Conservation (phyloP, 92 coral and sea anemone species). For the Virgularia gustaviana region DNA sequence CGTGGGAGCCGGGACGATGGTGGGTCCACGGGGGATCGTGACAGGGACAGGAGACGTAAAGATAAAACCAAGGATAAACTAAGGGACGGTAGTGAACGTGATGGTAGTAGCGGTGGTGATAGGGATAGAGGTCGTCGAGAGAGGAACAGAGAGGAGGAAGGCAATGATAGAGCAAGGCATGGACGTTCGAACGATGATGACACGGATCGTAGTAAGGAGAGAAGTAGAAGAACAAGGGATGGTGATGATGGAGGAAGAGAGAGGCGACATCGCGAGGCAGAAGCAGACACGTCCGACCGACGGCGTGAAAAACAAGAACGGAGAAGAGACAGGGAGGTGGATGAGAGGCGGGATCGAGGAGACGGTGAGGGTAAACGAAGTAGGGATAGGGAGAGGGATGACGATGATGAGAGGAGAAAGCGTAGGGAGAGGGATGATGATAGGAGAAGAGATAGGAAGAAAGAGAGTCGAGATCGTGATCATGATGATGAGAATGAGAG, state of each 20-base stretch:
- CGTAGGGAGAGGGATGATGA: conserved; percentile 10
- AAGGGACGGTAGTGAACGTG: conserved; percentile 21
- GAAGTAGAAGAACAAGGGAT: conserved; percentile 23
- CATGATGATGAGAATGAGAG: background rate
- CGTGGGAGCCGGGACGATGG: background rate
- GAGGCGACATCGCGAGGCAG: conserved; percentile 17
- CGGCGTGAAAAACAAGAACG: conserved; percentile 9
- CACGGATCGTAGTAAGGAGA: conserved; percentile 47
- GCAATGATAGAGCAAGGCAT: conserved; percentile 41
- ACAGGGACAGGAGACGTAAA: conserved; percentile 39
- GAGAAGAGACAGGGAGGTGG: conserved; percentile 36
- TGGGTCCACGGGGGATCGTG: conserved; percentile 59
- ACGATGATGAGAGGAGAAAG: background rate
- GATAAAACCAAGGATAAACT: conserved; percentile 38
- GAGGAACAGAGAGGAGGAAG: conserved; percentile 32
- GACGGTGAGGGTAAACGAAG: conserved; percentile 30
- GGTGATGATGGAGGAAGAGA: conserved; percentile 36
- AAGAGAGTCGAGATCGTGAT: background rate
- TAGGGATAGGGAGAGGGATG: conserved; percentile 23
- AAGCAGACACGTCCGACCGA: no score
- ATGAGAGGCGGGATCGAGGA: conserved; percentile 35
- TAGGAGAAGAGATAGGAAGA: background rate
- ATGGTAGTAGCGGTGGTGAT: conserved; percentile 36
- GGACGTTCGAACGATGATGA: conserved; percentile 45
- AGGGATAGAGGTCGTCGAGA: conserved; percentile 39